phyloP scores from a whole-genome alignment of 2,113 vertebrate species.

The Redunca redunca region DNA sequence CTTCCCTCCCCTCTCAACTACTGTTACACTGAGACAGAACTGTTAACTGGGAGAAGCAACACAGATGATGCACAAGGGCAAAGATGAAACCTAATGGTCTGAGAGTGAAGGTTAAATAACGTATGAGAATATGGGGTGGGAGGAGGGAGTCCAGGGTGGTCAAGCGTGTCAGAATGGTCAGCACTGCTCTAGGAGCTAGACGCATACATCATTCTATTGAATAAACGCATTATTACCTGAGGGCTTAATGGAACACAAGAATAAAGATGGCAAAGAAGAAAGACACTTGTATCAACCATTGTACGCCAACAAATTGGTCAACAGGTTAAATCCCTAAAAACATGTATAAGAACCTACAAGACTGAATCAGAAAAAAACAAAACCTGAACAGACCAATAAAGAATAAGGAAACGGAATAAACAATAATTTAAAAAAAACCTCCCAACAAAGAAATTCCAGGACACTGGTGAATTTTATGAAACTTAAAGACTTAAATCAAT shows the following conservation, averaged over 20 bases:
- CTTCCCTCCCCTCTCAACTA: background rate
- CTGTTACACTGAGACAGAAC: background rate
- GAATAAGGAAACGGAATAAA: background rate
- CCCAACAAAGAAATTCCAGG: background rate
- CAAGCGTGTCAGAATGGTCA: background rate
- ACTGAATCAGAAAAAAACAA: background rate
- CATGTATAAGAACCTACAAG: background rate
- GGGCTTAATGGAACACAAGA: background rate
- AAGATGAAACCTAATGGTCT: background rate
- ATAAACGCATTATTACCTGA: background rate
- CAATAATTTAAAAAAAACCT: background rate
- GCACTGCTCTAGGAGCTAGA: background rate
- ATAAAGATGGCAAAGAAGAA: slow-evolving; percentile 12
- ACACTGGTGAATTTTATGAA: background rate
- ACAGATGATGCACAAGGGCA: background rate
- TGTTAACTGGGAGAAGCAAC: background rate
- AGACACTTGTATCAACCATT: background rate
- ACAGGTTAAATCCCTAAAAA: background rate
- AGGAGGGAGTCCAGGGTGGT: too few relatives aligned
- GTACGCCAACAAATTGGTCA: background rate
- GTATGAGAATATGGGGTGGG: background rate
- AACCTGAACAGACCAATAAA: background rate
- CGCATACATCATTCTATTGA: background rate
- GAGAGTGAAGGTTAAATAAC: background rate
- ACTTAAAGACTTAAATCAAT: background rate